Evolutionary conservation across 2,113 vertebrate genomes (phyloP).

Genomic region (Clarias gariepinus): DNA sequence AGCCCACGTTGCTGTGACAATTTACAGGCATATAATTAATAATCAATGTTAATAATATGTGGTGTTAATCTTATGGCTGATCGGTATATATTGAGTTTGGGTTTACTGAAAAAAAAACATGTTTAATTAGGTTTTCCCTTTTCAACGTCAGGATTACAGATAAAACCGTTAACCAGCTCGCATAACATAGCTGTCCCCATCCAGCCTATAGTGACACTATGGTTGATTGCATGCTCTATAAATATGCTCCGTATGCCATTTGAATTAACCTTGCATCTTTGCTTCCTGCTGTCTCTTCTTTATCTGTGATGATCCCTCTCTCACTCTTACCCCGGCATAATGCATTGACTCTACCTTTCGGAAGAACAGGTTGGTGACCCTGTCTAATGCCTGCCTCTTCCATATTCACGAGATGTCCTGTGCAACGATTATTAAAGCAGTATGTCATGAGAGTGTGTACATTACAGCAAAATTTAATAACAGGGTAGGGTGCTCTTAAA

Average conservation of each 20-base stretch:
- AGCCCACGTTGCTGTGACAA: too few species aligned
- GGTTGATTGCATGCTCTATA: not conserved
- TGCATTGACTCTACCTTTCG: not conserved
- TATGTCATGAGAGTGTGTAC: not conserved
- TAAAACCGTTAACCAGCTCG: not conserved
- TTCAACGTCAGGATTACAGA: not conserved
- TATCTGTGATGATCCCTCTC: too few species aligned
- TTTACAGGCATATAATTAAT: too few species aligned
- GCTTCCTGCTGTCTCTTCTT: not conserved
- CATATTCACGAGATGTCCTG: not conserved
- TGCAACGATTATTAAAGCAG: not conserved
- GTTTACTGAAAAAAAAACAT: not conserved
- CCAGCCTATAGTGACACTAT: not conserved
- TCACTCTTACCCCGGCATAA: not conserved
- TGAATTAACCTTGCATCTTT: not conserved
- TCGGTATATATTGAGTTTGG: too few species aligned
- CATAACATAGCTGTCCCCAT: not conserved
- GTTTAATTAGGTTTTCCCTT: not conserved
- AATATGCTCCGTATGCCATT: not conserved
- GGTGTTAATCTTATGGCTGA: too few species aligned
- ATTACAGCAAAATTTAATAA: not conserved
- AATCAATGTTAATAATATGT: too few species aligned
- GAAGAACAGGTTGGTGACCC: not conserved
- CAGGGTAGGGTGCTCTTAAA: not conserved
- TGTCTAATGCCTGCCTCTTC: not conserved